phyloP scores from a whole-genome alignment of 2,888 invertebrate species.

The Diplolepis rosae region DNA sequence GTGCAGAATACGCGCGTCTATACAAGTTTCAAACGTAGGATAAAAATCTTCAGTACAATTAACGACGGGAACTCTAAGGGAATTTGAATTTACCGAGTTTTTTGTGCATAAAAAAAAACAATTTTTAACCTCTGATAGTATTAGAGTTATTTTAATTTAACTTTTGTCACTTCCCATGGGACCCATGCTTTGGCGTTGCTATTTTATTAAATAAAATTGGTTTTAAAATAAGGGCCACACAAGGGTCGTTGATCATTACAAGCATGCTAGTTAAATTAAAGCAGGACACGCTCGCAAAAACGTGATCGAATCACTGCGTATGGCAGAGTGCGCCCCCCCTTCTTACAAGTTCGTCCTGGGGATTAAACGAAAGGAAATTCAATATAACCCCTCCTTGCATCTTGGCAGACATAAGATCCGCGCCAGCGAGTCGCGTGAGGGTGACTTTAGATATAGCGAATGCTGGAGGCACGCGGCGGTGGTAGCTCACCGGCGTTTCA shows the following conservation, averaged over 20 bases:
- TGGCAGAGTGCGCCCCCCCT: conserved; percentile 11
- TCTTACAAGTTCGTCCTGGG: conserved; percentile 10
- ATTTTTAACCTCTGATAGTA: too few species aligned
- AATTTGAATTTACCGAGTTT: too few species aligned
- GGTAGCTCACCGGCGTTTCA: conserved; percentile 73
- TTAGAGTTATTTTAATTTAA: too few species aligned
- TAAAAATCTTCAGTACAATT: too few species aligned
- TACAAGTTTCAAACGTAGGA: too few species aligned
- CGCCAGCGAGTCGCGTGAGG: conserved; percentile 53
- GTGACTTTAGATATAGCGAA: conserved; percentile 60
- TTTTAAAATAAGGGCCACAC: too few species aligned
- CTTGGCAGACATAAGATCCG: conserved; percentile 38
- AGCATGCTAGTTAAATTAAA: neutral
- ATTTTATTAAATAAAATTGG: too few species aligned
- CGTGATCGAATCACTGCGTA: conserved; percentile 27
- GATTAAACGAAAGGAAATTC: conserved; percentile 60
- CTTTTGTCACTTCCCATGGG: too few species aligned
- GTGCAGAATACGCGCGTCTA: too few species aligned
- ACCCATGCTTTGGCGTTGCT: too few species aligned
- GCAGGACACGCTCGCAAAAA: conserved; percentile 3
- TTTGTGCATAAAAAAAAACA: too few species aligned
- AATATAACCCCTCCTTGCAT: conserved; percentile 57
- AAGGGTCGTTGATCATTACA: conserved; percentile 9
- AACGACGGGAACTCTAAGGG: too few species aligned
- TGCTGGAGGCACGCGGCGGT: conserved; percentile 69